Base-by-base conservation (phyloP, 2,888 invertebrate species). In the Hypena proboscidalis region DNA sequence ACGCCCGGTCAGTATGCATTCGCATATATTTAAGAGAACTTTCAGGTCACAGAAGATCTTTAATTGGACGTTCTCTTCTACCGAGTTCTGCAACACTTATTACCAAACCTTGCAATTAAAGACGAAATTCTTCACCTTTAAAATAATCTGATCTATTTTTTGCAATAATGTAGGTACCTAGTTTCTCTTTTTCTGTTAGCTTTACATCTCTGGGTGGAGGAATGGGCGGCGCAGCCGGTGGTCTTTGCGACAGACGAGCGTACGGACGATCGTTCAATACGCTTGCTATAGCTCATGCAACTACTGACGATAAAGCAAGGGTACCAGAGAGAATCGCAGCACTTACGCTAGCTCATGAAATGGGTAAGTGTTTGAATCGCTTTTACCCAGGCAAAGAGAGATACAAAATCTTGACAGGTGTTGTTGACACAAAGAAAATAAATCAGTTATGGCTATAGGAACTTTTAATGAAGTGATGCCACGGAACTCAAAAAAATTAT, bases 261-360 rank as follows among this genome's bases (percentile, higher is more conserved):
- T 83, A 79, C 53, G 88, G 89, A 0, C 73, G 82, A 1, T 86
- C 87, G 0, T 87, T 85, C 70, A 92, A 92, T 62, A 87, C 88
- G 11, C 77, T 92, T n/a, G 91, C 88, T 1, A 69, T 92, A 2
- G 85, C 91, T 1, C 90, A 91, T 65, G 79, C 83, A 0, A 83
- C 85, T 0, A 61, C 76, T 0, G 80, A 80, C 1, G 67, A 72
- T 14, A 53, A 42, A 7, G 75, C 74, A 4, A 70, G 87, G 0
- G 81, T 91, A n/a, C 91, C 92, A 0, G 90, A 92, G 60, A 68
- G 88, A 21, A 79, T 91, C n/a, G 83, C 90, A 0, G 85, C 85
- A 0, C 58, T 88, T 0, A 87, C 90, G 1, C 73, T 90, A 0
- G 83, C 89, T 0, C 90, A 90, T 54, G 90, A 90, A 52, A 79